phyloP scores from a whole-genome alignment of 2,113 vertebrate species.

The Rhynchomys soricoides region DNA sequence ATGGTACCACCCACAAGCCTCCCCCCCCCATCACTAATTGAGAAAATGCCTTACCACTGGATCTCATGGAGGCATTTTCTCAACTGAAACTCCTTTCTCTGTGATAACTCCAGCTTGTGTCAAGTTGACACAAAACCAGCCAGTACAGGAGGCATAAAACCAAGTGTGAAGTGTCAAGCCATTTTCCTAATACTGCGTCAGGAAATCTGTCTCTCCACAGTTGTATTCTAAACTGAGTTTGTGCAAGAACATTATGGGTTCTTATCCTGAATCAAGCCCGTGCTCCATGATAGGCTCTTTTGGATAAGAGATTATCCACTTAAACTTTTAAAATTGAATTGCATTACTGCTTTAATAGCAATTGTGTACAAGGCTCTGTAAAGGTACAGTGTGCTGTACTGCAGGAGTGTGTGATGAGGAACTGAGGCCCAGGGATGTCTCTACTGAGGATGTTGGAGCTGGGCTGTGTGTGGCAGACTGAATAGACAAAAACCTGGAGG shows the following conservation, averaged over 20 bases:
- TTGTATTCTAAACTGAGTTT: not conserved
- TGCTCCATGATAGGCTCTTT: not conserved
- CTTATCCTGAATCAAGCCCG: not conserved
- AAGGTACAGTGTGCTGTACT: not conserved
- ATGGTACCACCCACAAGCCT: no score
- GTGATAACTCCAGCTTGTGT: no score
- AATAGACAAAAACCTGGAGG: not conserved
- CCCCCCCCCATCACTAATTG: no score
- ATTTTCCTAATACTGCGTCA: constrained; percentile 40
- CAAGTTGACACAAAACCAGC: no score
- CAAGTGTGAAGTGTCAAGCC: not conserved
- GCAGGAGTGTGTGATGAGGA: not conserved
- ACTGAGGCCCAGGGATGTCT: not conserved
- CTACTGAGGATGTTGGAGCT: constrained; percentile 1
- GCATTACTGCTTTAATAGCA: constrained; percentile 1
- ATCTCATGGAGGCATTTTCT: no score
- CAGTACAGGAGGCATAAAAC: no score
- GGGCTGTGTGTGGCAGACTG: not conserved
- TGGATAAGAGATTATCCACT: not conserved
- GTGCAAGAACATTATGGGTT: not conserved
- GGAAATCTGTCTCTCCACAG: constrained; percentile 14
- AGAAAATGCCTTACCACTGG: no score
- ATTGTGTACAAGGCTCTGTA: not conserved
- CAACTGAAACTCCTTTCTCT: no score
- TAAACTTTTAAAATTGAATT: not conserved